Evolutionary conservation across 2,888 invertebrate species (phyloP).

Genomic region (Petrolisthes cinctipes): DNA sequence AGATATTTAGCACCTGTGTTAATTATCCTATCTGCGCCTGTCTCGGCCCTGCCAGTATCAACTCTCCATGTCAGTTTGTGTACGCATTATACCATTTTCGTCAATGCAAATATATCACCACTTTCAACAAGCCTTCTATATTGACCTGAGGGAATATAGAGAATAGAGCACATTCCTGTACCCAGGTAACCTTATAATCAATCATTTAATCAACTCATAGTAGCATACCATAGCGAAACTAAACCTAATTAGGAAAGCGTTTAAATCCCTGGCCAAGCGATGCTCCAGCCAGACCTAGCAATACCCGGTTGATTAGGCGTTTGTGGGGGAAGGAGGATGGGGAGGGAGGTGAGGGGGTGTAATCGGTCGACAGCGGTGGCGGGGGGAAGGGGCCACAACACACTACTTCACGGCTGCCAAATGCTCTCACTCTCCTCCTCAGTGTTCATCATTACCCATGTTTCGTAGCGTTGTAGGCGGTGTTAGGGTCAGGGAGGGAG

Average conservation of each 20-base stretch:
- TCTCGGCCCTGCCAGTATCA: background rate
- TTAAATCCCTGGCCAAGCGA: conserved; percentile 40
- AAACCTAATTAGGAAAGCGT: conserved; percentile 25
- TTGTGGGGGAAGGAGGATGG: conserved; percentile 34
- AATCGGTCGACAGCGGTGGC: conserved; percentile 39
- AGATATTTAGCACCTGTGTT: conserved; percentile 2
- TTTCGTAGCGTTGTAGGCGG: background rate
- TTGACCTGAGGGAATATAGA: no score
- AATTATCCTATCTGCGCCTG: background rate
- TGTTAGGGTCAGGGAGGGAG: background rate
- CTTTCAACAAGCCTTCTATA: no score
- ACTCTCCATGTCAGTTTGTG: no score
- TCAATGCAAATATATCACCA: no score
- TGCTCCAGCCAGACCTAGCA: conserved; percentile 45
- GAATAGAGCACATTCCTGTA: background rate
- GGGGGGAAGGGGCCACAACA: conserved; percentile 50
- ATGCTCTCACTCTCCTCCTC: conserved; percentile 42
- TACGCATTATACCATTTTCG: no score
- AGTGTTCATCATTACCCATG: background rate
- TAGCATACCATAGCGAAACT: background rate
- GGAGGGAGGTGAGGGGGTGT: conserved; percentile 37
- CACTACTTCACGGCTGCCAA: conserved; percentile 53
- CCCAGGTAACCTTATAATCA: background rate
- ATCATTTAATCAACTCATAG: background rate
- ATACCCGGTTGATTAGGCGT: conserved; percentile 60